Conservation (phyloP, 2,113 vertebrate species). For the Gulo gulo region DNA sequence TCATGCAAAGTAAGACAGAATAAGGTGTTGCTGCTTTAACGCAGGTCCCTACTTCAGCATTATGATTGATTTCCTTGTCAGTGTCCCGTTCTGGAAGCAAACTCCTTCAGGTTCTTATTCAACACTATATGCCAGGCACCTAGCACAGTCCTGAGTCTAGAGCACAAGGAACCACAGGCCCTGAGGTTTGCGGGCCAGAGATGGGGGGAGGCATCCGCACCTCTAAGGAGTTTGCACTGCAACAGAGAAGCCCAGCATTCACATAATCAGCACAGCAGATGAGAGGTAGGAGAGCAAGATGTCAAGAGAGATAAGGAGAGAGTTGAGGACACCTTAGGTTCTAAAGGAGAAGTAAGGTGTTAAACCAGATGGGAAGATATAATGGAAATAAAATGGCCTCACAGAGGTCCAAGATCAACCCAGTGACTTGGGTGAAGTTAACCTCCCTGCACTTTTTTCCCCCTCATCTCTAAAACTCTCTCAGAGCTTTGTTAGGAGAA, state of each 20-base stretch:
- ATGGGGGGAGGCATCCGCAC: not conserved
- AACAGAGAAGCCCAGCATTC: not conserved
- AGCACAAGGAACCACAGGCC: not conserved
- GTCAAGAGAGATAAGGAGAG: not conserved
- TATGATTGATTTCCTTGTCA: not conserved
- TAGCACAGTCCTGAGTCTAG: not conserved
- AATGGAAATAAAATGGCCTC: not conserved
- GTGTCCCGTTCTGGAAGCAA: not conserved
- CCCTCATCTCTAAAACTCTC: slow-evolving; percentile 12
- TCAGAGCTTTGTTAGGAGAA: slow-evolving; percentile 4
- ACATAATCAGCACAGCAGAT: not conserved
- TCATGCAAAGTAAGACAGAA: not conserved
- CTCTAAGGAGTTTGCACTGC: not conserved
- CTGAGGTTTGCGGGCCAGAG: not conserved
- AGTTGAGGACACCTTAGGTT: not conserved
- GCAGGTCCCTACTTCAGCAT: not conserved
- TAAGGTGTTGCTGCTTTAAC: not conserved
- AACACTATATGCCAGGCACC: not conserved
- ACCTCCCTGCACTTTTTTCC: not conserved
- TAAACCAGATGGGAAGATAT: not conserved
- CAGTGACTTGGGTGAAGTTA: not conserved
- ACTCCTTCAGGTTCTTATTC: not conserved
- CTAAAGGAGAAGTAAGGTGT: not conserved
- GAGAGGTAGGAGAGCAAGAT: not conserved
- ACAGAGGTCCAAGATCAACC: not conserved